Conservation (phyloP, 64 coral and sea anemone genomes). For the Montipora efflorescens region DNA sequence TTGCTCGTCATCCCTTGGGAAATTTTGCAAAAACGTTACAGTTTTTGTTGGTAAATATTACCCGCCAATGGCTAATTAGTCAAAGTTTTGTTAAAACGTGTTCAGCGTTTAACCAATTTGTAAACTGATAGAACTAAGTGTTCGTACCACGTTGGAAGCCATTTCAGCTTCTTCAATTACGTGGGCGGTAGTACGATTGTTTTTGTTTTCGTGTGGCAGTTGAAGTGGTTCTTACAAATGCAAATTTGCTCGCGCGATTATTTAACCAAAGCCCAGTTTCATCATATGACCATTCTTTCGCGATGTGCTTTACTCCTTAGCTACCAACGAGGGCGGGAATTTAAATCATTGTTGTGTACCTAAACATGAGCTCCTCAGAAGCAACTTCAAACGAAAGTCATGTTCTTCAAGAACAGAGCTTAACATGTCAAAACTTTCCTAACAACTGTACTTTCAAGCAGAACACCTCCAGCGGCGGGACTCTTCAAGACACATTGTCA, state of each 20-base stretch:
- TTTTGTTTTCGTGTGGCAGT: slow-evolving; percentile 36
- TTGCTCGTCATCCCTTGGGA: not conserved
- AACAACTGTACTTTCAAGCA: not conserved
- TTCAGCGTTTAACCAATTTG: slow-evolving; percentile 26
- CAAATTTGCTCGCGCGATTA: slow-evolving; percentile 22
- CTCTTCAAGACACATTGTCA: not conserved
- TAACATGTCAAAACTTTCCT: not conserved
- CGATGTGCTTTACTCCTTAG: slow-evolving; percentile 14
- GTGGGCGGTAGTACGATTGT: slow-evolving; percentile 26
- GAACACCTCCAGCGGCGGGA: not conserved
- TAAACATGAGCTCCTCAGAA: slow-evolving; percentile 22
- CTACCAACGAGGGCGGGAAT: not conserved
- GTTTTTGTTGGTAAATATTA: not conserved
- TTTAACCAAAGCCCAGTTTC: not conserved
- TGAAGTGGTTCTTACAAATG: slow-evolving; percentile 7
- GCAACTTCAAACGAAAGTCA: not conserved
- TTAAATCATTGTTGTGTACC: not conserved
- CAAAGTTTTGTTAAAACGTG: not conserved
- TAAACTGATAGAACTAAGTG: not conserved
- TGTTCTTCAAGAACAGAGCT: not conserved
- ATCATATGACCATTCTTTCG: slow-evolving; percentile 28
- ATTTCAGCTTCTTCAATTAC: not conserved
- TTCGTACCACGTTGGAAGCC: slow-evolving; percentile 23
- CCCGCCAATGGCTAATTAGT: not conserved
- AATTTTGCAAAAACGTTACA: not conserved